Conservation (phyloP, 1,140 invertebrate species). For the Lerema accius region DNA sequence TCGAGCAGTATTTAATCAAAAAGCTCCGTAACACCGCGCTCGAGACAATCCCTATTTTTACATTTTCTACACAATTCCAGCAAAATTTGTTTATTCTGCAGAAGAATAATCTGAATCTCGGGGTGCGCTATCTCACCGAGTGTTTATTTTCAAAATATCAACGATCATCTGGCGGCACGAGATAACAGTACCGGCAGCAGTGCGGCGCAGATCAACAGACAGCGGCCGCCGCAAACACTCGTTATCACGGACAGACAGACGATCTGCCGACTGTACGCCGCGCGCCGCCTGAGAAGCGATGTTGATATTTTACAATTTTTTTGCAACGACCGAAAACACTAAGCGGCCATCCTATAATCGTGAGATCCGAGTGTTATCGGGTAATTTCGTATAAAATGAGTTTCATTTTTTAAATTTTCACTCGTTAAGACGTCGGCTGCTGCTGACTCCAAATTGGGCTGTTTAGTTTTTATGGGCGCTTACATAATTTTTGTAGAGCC, state of each 20-base stretch:
- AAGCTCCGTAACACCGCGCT: background rate
- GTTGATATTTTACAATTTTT: constrained; percentile 16
- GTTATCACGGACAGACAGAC: constrained; percentile 11
- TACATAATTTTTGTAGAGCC: background rate
- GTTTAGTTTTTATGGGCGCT: background rate
- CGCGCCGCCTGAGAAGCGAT: background rate
- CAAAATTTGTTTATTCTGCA: constrained; percentile 4
- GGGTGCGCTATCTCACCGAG: constrained; percentile 6
- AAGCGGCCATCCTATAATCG: background rate
- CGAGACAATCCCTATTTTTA: background rate
- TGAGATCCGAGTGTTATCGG: constrained; percentile 15
- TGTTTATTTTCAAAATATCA: constrained; percentile 18
- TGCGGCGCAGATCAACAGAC: constrained; percentile 4
- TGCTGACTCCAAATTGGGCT: background rate
- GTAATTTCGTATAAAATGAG: constrained; percentile 13
- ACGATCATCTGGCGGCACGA: constrained; percentile 7
- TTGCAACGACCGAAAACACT: constrained; percentile 12
- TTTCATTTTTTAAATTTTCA: constrained; percentile 8
- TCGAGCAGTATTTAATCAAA: background rate
- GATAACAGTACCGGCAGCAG: constrained; percentile 14
- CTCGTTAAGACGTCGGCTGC: background rate
- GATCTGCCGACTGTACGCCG: constrained; percentile 16
- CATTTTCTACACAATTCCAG: background rate
- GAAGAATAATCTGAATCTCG: background rate
- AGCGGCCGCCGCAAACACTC: background rate